Evolutionary conservation across 2,797 vertebrate species (phyloP), one percentile per base, ranked within the genome.

Genomic region (Urocyon cinereoargenteus): DNA sequence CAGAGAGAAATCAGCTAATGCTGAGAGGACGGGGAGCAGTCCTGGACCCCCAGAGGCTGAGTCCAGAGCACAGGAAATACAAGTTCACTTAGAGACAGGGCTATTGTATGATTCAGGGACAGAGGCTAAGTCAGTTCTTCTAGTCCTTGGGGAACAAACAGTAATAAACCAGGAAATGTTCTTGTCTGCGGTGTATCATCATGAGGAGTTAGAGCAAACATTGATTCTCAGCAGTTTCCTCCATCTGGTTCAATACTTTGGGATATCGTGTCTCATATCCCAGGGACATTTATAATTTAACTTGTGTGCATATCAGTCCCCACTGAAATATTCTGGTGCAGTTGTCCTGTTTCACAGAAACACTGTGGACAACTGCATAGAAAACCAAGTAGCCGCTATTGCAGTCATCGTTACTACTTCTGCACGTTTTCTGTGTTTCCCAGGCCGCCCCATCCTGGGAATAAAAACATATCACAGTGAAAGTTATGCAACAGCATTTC

Each of bases 251-350:
- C 70, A 90, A 45, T 92, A 93, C 40, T 90, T 95, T 66, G 77
- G 51, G 62, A 64, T 90, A 92, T 26, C 26, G 28, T 88, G 24
- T 86, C 73, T 96, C 68, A 51, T 49, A 85, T 96, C 73, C 70
- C 3, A 0, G 51, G 64, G 61, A 15, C 36, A 90, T 91, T 94
- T 78, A 95, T 95, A 92, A 96, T 96, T 86, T 96, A 81, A 95
- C 73, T 75, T 95, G 92, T 96, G 68, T 92, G 57, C n/a, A 95
- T 94, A 95, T 95, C 96, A 97, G 93, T 97, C 97, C 89, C 73
- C 53, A 93, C 51, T 87, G 88, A 89, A 96, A 72, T 97, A 94
- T 96, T 97, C 96, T 82, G 34, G 83, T 94, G 78, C 6, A 24
- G 31, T 93, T 96, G 78, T 90, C 92, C 34, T 92, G 16, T 75